Conservation (phyloP, 2,888 invertebrate species). For the Agelastica alni region DNA sequence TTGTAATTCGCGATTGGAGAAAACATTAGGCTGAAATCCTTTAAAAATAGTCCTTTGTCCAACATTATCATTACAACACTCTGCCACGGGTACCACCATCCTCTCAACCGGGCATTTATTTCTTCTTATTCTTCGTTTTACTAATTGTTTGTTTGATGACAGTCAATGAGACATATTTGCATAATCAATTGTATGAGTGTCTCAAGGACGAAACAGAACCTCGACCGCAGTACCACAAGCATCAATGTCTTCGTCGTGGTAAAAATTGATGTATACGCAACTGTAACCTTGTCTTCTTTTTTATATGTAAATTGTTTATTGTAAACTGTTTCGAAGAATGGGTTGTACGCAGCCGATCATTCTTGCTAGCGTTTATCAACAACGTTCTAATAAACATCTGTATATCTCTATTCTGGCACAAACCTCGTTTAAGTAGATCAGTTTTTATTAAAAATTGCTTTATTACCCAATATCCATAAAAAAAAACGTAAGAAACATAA, state of each 20-base stretch:
- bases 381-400: too few species aligned
- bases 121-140: constrained; percentile 10
- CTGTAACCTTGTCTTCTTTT: constrained; percentile 10
- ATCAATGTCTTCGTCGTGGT: constrained; percentile 16
- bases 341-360: too few species aligned
- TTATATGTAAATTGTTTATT: background rate
- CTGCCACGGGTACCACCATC: background rate
- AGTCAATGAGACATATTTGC: constrained; percentile 27
- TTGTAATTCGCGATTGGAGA: too few species aligned
- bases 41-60: too few species aligned
- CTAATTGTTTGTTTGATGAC: constrained; percentile 20
- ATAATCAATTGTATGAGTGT: constrained; percentile 28
- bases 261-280: constrained; percentile 16
- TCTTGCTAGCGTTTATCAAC: too few species aligned
- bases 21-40: too few species aligned
- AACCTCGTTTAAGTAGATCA: too few species aligned
- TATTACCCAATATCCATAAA: too few species aligned
- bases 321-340: background rate
- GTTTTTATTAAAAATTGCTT: too few species aligned
- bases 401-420: too few species aligned
- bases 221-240: constrained; percentile 5
- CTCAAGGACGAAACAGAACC: constrained; percentile 24
- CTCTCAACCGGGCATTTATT: constrained; percentile 5
- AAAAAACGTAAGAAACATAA: too few species aligned
- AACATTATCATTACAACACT: background rate